Base-by-base conservation (phyloP, 1,140 invertebrate species). In the Babylonia areolata region DNA sequence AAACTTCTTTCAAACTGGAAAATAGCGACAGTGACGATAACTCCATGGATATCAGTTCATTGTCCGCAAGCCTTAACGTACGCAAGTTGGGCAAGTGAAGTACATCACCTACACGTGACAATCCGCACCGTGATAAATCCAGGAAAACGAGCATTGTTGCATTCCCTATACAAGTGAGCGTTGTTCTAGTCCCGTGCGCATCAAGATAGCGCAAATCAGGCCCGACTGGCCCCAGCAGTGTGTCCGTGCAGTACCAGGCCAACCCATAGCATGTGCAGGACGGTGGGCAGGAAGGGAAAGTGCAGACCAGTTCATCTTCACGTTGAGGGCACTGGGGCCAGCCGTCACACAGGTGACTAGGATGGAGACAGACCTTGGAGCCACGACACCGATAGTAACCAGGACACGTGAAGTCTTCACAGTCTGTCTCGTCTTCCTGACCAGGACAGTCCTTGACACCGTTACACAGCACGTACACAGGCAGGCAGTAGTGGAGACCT, bases 31-130 rank as follows among this genome's bases (percentile, higher is more conserved):
- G 85, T 28, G 42, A 54, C 39, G 51, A 35, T 20, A 46, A 28
- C 2, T 35, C 51, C 3, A 88, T 20, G 9, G 23, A n/a, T 20
- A n/a, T 54, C 37, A 88, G 80, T 40, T 71, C n/a, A 37, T 85
- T 88, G 33, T 88, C 23, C 3, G 79, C 82, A 12, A 88, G 54
- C 39, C 85, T 58, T 17, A 88, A n/a, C 5, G 35, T 12, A 5
- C n/a, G 31, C 31, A 80, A 28, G 75, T 78, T 54, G 58, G 64
- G 31, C 17, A 54, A 39, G 54, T 46, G 28, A 33, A 28, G 28
- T 64, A 20, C 37, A 11, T 40, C 11, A 75, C 35, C 6, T 40
- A 82, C 3, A 54, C 71, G 39, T 1, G 33, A 15, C 51, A 85
- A 28, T 11, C 73, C 31, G 15, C 87, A 46, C 40, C 35, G 11